phyloP scores from a whole-genome alignment of 2,797 vertebrate species.

The Cossypha polioptera region DNA sequence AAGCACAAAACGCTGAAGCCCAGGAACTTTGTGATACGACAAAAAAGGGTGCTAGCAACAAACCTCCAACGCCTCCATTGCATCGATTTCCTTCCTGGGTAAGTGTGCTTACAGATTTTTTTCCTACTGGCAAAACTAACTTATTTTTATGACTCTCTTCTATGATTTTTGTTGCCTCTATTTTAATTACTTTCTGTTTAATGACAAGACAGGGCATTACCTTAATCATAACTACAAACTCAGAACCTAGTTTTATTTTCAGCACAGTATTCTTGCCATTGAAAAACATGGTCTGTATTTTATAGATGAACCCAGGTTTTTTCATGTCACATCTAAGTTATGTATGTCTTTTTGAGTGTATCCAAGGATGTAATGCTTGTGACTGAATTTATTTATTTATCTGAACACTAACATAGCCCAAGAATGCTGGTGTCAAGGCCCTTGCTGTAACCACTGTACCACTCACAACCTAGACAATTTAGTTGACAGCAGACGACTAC shows the following conservation, averaged over 20 bases:
- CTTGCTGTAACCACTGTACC: not conserved
- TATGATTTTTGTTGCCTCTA: not conserved
- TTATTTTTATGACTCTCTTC: not conserved
- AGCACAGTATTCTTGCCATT: not conserved
- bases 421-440: not conserved
- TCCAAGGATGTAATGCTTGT: not conserved
- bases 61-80: constrained; percentile 93
- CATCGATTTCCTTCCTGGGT: constrained; percentile 98
- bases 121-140: not conserved
- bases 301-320: not conserved
- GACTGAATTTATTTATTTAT: not conserved
- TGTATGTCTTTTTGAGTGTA: not conserved
- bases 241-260: not conserved
- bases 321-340: not conserved
- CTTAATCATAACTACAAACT: not conserved
- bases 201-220: not conserved
- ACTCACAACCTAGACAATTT: not conserved
- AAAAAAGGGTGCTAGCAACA: constrained; percentile 70
- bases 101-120: constrained; percentile 46
- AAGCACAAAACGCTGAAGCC: constrained; percentile 45
- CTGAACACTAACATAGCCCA: not conserved
- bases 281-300: not conserved
- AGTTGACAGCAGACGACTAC: not conserved
- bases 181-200: not conserved
- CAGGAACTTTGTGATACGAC: constrained; percentile 56